Base-by-base conservation (phyloP, 2,888 invertebrate genomes). In the Eueremaeus valkanovi region DNA sequence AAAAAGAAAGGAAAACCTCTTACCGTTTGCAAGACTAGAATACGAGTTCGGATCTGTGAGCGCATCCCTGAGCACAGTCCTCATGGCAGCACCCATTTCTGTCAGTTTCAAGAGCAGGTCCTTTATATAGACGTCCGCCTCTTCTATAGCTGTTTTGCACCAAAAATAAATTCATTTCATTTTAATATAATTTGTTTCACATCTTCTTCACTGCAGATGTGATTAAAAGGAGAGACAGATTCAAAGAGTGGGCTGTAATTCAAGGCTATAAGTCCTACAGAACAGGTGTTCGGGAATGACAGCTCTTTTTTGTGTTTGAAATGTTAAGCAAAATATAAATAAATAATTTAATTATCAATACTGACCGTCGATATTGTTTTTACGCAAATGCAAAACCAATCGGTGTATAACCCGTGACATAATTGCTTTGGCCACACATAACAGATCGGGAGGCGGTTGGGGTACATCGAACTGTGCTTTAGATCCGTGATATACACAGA, bases 11-110 rank as follows among this genome's bases (percentile, higher is more conserved):
- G 74, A 51, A 63, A 51, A 18, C 1, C 72, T 61, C 61, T 75
- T 73, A 83, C 83, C 81, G 78, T 81, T 78, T 61, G 81, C 82
- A 24, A 83, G 78, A 49, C 78, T 78, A 49, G 79, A 77, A 79
- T 84, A 85, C 81, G 91, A 89, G 80, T 92, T 90, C 73, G 92
- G 90, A 86, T 93, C 92, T 74, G 92, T 94, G 40, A 97, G 87
- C 40, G 93, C 92, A 79, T 90, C 88, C 58, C 95, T 94, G 90
- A 97, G 94, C 76, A 95, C 93, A 80, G 89, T 87, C 79, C 95
- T 87, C 96, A 97, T 96, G 79, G 95, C 89, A 79, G 95, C 95
- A 49, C 97, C 97, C 93, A 96, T 93, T 82, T 93, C 93, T 85
- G 95, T 95, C 81, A 95, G 89, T 83, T 94, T 93, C 85, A 95